phyloP scores from a whole-genome alignment of 2,113 vertebrate genomes.

The Jaculus jaculus region DNA sequence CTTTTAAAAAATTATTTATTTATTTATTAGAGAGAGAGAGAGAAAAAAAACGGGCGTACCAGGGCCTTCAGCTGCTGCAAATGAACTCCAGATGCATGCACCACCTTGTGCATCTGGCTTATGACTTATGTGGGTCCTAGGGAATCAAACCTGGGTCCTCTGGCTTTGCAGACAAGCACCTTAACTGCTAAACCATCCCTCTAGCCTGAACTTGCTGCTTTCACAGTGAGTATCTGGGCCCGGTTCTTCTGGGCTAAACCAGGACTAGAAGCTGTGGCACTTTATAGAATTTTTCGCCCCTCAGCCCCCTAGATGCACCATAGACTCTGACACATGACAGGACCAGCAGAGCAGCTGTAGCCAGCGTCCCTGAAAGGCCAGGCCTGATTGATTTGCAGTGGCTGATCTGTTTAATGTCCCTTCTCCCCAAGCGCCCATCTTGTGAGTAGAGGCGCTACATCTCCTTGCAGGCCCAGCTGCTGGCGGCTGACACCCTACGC shows the following conservation, averaged over 20 bases:
- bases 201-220: background rate
- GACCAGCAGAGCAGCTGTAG: background rate
- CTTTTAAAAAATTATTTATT: background rate
- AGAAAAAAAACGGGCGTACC: no score
- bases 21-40: no score
- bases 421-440: conserved; percentile 58
- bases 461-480: conserved; percentile 27
- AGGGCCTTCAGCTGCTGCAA: no score
- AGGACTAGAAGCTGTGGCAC: background rate
- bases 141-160: no score
- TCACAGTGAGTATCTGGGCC: background rate
- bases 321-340: background rate
- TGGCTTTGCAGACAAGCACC: no score
- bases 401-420: conserved; percentile 62
- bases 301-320: background rate
- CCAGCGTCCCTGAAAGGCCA: background rate
- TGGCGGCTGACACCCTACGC: background rate
- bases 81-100: no score
- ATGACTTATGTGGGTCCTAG: no score
- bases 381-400: conserved; percentile 63
- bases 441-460: conserved; percentile 12
- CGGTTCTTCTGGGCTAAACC: background rate
- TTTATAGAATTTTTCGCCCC: conserved; percentile 33
- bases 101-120: no score
- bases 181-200: no score